Evolutionary conservation across 2,113 vertebrate species (phyloP).

Genomic region (Bombycilla garrulus): DNA sequence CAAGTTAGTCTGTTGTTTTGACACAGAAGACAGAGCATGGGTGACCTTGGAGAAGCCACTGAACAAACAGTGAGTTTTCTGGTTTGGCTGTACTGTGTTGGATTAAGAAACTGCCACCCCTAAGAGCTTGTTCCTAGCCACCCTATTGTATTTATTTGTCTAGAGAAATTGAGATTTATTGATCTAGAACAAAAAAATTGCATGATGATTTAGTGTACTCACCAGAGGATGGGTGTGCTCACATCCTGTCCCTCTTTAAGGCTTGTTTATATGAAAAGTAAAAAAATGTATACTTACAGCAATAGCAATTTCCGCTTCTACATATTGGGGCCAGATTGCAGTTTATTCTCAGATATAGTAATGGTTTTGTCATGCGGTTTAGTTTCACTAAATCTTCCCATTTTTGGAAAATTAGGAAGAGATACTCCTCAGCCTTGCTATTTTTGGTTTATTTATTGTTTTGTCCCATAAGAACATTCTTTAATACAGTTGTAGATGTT

Average conservation of each 20-base stretch:
- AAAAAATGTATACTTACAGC: background rate
- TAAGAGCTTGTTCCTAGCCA: background rate
- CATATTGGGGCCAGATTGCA: background rate
- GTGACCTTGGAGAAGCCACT: background rate
- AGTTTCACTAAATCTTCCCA: background rate
- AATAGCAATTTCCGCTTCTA: background rate
- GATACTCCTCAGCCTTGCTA: background rate
- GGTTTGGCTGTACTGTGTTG: background rate
- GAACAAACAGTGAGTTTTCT: background rate
- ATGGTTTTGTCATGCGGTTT: constrained; percentile 9
- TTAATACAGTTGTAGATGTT: background rate
- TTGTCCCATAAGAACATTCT: background rate
- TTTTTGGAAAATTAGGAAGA: constrained; percentile 19
- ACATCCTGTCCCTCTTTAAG: background rate
- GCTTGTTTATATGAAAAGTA: background rate
- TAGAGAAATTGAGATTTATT: constrained; percentile 17
- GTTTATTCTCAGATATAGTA: constrained; percentile 26
- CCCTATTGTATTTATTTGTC: background rate
- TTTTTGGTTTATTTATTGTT: constrained; percentile 8
- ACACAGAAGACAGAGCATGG: background rate
- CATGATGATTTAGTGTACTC: background rate
- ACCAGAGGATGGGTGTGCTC: background rate
- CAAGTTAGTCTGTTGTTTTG: background rate
- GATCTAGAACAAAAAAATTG: background rate
- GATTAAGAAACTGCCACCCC: background rate